phyloP scores from a whole-genome alignment of 2,113 vertebrate species.

The Leptobrachium ailaonicum region DNA sequence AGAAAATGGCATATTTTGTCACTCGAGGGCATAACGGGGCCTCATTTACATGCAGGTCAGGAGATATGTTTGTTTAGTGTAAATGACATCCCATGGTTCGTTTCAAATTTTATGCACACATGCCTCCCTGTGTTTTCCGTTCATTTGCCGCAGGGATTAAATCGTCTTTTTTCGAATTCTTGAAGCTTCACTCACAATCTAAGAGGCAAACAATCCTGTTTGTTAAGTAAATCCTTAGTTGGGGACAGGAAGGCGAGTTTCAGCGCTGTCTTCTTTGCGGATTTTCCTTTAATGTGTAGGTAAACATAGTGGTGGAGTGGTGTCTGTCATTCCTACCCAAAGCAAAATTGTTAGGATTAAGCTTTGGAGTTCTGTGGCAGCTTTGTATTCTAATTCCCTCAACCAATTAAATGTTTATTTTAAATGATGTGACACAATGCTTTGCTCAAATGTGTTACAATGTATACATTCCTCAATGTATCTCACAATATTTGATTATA shows the following conservation, averaged over 20 bases:
- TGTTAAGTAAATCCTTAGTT: conserved; percentile 42
- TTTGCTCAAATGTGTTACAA: too few relatives aligned
- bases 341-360: not conserved
- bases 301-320: not conserved
- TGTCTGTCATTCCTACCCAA: not conserved
- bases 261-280: conserved; percentile 1
- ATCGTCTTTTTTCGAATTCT: conserved; percentile 42
- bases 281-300: not conserved
- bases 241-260: not conserved
- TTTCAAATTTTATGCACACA: conserved; percentile 46
- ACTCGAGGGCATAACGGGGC: conserved; percentile 24
- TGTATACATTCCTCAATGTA: too few relatives aligned
- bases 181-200: conserved; percentile 38
- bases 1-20: conserved; percentile 27
- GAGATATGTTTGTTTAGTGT: conserved; percentile 46
- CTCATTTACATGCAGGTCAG: conserved; percentile 47
- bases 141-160: conserved; percentile 44
- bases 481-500: too few relatives aligned
- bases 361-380: too few relatives aligned
- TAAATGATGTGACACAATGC: too few relatives aligned
- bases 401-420: too few relatives aligned
- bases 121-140: conserved; percentile 42
- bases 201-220: conserved; percentile 48
- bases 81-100: conserved; percentile 45
- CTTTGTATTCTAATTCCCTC: too few relatives aligned